Evolutionary conservation across 1,140 invertebrate species (phyloP), one percentile per base, ranked within the genome.

Genomic region (Nasonia longicornis): DNA sequence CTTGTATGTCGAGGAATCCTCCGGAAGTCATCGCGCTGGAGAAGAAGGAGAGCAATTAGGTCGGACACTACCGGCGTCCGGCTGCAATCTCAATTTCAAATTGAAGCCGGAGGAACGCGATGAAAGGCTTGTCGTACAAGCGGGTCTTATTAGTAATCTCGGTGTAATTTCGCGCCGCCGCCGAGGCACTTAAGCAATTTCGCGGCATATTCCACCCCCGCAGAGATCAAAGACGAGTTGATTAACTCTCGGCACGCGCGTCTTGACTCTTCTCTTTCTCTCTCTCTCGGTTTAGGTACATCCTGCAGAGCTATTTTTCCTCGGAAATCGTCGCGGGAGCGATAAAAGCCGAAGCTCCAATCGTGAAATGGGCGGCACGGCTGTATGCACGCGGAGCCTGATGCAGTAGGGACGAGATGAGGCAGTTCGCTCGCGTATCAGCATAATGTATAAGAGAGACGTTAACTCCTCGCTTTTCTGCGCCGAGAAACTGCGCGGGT

Each of bases 381-480:
- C 35, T 74, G 26, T 26, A 67, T 67, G 66, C 48, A 74, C 67
- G 38, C 7, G 48, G 45, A 73, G 22, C 8, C 26, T 26, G 48
- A 80, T 22, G 20, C 35, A 64, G 26, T 26, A 63, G 77, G 12
- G 31, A 29, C 45, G 66, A 70, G 78, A 79, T 75, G 26, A 85
- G 84, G 84, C 85, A 85, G 85, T 87, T 86, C 84, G 84, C 87
- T 84, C 87, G 87, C 87, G 87, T 88, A 88, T 88, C 88, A 88
- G 88, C 87, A 87, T 89, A 89, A 88, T 89, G 87, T 88, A 87
- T 87, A 86, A 86, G 45, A 76, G 73, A 76, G 73, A 87, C 85
- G 84, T 86, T 81, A 82, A 86, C 85, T 87, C 86, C 82, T 87
- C 86, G 86, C 86, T 85, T 85, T 87, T 83, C 84, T 58, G 20